These are phyloP conservation scores for Myathropa florea DNA, from an alignment of 2,888 invertebrate genomes.

Conservation along the genomic window DNA sequence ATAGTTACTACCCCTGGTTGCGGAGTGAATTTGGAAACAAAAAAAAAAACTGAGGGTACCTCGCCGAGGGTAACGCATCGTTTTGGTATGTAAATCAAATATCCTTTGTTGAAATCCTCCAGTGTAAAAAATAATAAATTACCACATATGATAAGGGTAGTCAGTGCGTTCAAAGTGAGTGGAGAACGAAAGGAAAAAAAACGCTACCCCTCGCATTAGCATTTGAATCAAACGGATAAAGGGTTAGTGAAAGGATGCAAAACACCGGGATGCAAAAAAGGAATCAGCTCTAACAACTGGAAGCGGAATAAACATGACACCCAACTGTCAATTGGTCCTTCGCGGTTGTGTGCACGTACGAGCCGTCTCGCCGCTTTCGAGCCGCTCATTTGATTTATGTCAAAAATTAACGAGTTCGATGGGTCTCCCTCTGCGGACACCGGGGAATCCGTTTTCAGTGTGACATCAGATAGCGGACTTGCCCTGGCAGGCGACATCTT, in stretches of 20 bases:
- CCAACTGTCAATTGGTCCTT: slow-evolving; percentile 81
- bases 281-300: slow-evolving; percentile 76
- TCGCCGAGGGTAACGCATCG: slow-evolving; percentile 75
- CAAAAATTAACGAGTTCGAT: slow-evolving; percentile 76
- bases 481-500: slow-evolving; percentile 57
- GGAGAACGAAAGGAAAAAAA: slow-evolving; percentile 76
- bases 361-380: slow-evolving; percentile 40
- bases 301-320: slow-evolving; percentile 81
- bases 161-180: slow-evolving; percentile 75
- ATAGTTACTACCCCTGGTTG: slow-evolving; percentile 60
- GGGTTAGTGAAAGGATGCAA: slow-evolving; percentile 62
- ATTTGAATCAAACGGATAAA: slow-evolving; percentile 70
- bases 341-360: slow-evolving; percentile 79
- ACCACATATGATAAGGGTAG: slow-evolving; percentile 76
- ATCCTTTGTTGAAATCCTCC: slow-evolving; percentile 76
- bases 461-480: slow-evolving; percentile 35
- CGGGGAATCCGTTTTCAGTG: not conserved
- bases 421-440: no score
- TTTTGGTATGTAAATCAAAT: slow-evolving; percentile 81
- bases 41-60: slow-evolving; percentile 61
- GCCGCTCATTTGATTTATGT: slow-evolving; percentile 80
- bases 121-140: slow-evolving; percentile 80
- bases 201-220: slow-evolving; percentile 73
- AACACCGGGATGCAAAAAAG: slow-evolving; percentile 64
- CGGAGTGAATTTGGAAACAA: slow-evolving; percentile 10